Evolutionary conservation across 2,113 vertebrate genomes (phyloP), one percentile per base, ranked within the genome.

Genomic region (Oxyura jamaicensis): DNA sequence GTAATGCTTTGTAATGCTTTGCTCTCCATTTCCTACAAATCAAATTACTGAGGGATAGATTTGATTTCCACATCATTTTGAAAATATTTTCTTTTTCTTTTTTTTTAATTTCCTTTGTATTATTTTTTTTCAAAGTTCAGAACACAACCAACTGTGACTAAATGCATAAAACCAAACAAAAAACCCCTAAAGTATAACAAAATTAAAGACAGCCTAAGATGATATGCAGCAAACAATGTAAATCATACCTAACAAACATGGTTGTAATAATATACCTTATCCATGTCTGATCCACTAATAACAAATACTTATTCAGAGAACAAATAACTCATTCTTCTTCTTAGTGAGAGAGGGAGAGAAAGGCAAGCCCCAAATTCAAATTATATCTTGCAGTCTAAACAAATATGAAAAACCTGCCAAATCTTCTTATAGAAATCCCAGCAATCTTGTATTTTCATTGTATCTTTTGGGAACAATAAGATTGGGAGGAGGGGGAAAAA

Each of bases 31-130:
- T 98, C 97, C 97, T 98, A 95, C 97, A 98, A 98, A 98, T 98
- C 97, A 97, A 98, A 98, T 98, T 98, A 98, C 96, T 95, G 94
- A 97, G 93, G 96, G 96, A 79, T 96, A 98, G 98, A 98, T 98
- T 98, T 97, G 97, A 98, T 98, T 98, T 98, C 97, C 97, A 98
- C 98, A 97, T 98, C 95, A 98, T 98, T 98, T 98, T 97, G 95
- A 98, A 98, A 98, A 98, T 98, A 98, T 97, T 98, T 98, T 98
- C 97, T 98, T 97, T 97, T 97, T 98, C 95, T 50, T 98, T 98
- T 98, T 98, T 98, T 98, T 97, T 74, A 98, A 98, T 98, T 98
- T 98, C 97, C 97, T 98, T 97, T 96, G 97, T 97, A 97, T 98
- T 98, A 97, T 96, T 98, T 97, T 98, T 98, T 98, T 97, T 96